A percentile compares a stretch with the other conserved stretches of the same genome.
Evolutionary conservation across 1,140 invertebrate species (phyloP).

Genomic region (Drosophila melanica): DNA sequence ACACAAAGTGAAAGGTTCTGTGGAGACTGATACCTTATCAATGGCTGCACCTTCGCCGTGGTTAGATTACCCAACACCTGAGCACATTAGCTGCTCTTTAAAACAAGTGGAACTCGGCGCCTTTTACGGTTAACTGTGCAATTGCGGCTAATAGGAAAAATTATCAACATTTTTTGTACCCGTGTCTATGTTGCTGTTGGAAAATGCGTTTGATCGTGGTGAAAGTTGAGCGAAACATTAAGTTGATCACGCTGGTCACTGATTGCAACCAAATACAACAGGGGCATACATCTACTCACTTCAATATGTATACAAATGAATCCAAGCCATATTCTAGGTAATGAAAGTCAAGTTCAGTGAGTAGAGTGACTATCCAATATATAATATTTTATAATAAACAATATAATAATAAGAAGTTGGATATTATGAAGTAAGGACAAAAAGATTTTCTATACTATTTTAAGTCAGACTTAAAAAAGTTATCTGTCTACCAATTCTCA

Average conservation of each 20-base stretch:
- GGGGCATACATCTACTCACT: background rate
- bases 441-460: no score
- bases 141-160: slow-evolving; percentile 16
- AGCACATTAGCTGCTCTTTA: slow-evolving; percentile 27
- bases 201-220: slow-evolving; percentile 34
- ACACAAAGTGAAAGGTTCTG: slow-evolving; percentile 65
- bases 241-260: slow-evolving; percentile 36
- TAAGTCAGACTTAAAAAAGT: no score
- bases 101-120: slow-evolving; percentile 18
- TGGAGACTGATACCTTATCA: slow-evolving; percentile 53
- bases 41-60: background rate
- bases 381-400: no score
- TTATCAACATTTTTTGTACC: background rate
- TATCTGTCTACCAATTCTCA: no score
- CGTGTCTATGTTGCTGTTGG: background rate
- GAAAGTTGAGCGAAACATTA: slow-evolving; percentile 61
- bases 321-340: slow-evolving; percentile 1
- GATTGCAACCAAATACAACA: slow-evolving; percentile 37
- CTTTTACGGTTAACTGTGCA: background rate
- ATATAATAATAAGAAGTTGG: no score
- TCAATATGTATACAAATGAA: background rate
- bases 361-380: background rate
- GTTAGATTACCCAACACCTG: slow-evolving; percentile 47
- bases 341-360: slow-evolving; percentile 17
- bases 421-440: no score